Conservation (phyloP, 2,797 vertebrate genomes). For the Mionectes olivaceus region DNA sequence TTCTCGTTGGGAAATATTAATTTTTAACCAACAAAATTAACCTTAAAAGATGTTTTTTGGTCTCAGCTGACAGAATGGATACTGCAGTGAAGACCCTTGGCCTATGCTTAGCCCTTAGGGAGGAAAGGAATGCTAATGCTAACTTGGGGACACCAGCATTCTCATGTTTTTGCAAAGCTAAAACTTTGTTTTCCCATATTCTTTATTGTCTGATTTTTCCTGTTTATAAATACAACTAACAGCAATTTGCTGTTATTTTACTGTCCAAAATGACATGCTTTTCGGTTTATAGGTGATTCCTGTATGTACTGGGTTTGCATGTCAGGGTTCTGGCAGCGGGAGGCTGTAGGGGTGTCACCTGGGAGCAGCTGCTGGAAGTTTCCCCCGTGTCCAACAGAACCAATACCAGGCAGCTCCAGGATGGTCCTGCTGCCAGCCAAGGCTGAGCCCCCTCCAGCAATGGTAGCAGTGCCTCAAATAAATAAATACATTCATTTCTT, state of each 20-base stretch:
- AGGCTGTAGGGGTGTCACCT: background rate
- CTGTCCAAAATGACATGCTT: background rate
- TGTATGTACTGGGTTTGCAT: background rate
- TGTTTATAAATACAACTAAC: background rate
- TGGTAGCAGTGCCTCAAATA: background rate
- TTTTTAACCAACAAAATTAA: slow-evolving; percentile 29
- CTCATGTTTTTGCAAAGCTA: background rate
- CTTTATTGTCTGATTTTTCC: background rate
- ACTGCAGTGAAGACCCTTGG: slow-evolving; percentile 13
- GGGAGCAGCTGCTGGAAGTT: background rate
- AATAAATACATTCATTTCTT: background rate
- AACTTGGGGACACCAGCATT: background rate
- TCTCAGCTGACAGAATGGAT: slow-evolving; percentile 24
- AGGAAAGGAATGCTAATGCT: slow-evolving; percentile 13
- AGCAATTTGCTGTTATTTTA: background rate
- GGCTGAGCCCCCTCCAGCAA: background rate
- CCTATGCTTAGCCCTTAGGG: background rate
- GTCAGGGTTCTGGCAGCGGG: background rate
- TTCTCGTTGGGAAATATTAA: slow-evolving; percentile 5
- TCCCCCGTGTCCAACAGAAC: rapidly evolving
- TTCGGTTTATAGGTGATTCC: background rate
- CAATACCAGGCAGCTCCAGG: background rate
- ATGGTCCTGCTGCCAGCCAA: background rate
- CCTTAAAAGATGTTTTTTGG: slow-evolving; percentile 20
- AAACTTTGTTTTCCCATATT: background rate